These are phyloP conservation scores for Fundulus diaphanus DNA, from an alignment of 2,797 vertebrate species.

Conservation along the genomic window DNA sequence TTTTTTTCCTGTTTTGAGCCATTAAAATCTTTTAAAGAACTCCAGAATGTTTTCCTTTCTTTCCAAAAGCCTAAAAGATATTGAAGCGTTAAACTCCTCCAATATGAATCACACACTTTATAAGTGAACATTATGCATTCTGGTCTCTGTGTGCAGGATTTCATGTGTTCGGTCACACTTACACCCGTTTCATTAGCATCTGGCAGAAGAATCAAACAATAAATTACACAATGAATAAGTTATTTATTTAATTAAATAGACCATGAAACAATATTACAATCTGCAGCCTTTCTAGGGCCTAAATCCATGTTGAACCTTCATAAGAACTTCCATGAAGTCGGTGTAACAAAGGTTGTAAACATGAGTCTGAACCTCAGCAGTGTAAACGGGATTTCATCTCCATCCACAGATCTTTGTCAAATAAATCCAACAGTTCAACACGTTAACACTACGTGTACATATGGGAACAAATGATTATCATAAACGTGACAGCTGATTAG, in stretches of 20 bases:
- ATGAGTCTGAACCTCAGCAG: slow-evolving; percentile 44
- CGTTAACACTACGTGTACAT: slow-evolving; percentile 7
- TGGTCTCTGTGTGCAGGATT: too few relatives aligned
- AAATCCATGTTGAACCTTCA: slow-evolving; percentile 82
- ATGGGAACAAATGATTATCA: slow-evolving; percentile 7
- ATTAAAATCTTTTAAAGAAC: slow-evolving; percentile 63
- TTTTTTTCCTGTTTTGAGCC: slow-evolving; percentile 34
- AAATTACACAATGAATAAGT: slow-evolving; percentile 87
- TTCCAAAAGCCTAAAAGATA: background rate
- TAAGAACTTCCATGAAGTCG: slow-evolving; percentile 68
- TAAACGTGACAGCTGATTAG: slow-evolving; percentile 1
- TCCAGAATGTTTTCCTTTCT: slow-evolving; percentile 6
- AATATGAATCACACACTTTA: background rate
- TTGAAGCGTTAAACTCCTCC: background rate
- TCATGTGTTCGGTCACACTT: background rate
- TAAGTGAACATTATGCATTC: background rate
- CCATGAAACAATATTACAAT: slow-evolving; percentile 74
- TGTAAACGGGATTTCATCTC: slow-evolving; percentile 46
- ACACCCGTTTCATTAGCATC: background rate
- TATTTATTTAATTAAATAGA: slow-evolving; percentile 94
- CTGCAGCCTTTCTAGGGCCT: slow-evolving; percentile 77
- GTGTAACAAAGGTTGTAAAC: slow-evolving; percentile 68
- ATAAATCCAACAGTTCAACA: slow-evolving; percentile 18
- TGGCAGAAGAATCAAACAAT: slow-evolving; percentile 12
- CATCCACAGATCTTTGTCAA: slow-evolving; percentile 19